Conservation (phyloP, 2,113 vertebrate genomes). For the Petrocephalus zakoni region DNA sequence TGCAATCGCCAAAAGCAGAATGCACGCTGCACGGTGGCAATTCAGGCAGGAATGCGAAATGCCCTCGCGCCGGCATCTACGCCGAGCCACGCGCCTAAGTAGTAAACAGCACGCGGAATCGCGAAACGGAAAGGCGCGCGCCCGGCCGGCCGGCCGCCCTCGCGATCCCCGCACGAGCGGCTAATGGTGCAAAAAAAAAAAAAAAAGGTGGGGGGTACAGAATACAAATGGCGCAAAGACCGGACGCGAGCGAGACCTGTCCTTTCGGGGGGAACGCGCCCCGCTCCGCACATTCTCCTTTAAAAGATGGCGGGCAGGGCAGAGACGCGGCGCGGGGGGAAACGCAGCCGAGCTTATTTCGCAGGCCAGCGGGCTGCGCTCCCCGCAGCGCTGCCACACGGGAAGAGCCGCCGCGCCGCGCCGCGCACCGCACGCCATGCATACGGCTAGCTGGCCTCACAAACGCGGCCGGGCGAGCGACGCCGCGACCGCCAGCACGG, state of each 20-base stretch:
- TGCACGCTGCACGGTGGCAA: background rate
- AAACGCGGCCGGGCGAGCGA: constrained; percentile 27
- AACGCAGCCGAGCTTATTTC: constrained; percentile 39
- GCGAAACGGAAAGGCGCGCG: background rate
- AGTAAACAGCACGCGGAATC: background rate
- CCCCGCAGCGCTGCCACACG: constrained; percentile 23
- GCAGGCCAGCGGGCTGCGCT: constrained; percentile 45
- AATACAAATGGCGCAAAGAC: background rate
- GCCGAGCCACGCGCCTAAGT: background rate
- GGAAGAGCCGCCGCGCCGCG: constrained; percentile 26
- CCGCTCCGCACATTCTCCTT: constrained; percentile 48
- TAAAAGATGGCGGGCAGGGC: constrained; percentile 90
- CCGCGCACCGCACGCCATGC: constrained; percentile 22
- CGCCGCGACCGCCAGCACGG: background rate
- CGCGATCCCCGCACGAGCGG: background rate
- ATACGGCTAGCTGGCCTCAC: background rate
- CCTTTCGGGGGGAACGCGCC: background rate
- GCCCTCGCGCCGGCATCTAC: background rate
- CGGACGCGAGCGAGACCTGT: constrained; percentile 5
- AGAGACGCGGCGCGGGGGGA: constrained; percentile 41
- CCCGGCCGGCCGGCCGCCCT: background rate
- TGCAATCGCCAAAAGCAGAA: background rate
- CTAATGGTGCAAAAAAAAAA: background rate
- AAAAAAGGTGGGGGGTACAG: too few species aligned
- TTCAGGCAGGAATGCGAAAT: background rate